Conservation (phyloP, 2,888 invertebrate species). For the Pyrrhia umbra region DNA sequence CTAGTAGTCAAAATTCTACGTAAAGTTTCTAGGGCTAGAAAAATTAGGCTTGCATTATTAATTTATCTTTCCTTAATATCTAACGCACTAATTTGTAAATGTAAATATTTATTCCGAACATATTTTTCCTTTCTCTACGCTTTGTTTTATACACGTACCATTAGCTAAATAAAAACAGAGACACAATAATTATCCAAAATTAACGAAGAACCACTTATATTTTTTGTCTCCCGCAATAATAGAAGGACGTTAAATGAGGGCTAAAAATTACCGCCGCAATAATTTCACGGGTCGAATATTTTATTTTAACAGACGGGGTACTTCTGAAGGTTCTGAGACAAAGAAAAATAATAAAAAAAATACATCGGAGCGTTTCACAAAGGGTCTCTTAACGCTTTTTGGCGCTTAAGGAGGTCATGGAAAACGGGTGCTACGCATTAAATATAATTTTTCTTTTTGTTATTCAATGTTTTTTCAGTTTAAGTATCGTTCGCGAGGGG, state of each 20-base stretch:
- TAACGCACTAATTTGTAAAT: constrained; percentile 14
- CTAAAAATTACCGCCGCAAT: constrained; percentile 82
- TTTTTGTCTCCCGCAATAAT: constrained; percentile 70
- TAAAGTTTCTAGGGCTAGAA: too few relatives aligned
- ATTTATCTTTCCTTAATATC: too few relatives aligned
- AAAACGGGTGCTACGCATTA: constrained; percentile 76
- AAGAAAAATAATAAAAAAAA: constrained; percentile 82
- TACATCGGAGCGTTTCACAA: constrained; percentile 78
- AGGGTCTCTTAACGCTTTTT: constrained; percentile 79
- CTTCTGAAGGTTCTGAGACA: constrained; percentile 75
- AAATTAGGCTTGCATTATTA: too few relatives aligned
- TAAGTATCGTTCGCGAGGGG: constrained; percentile 46
- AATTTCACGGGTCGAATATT: constrained; percentile 84
- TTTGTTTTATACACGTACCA: constrained; percentile 42
- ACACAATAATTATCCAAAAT: constrained; percentile 71
- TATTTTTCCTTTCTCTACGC: constrained; percentile 3
- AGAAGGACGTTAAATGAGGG: constrained; percentile 78
- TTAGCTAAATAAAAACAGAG: constrained; percentile 59
- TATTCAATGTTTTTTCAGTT: constrained; percentile 59
- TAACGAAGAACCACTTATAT: constrained; percentile 66
- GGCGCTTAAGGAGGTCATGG: constrained; percentile 70
- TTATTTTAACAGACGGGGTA: constrained; percentile 77
- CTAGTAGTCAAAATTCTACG: too few relatives aligned
- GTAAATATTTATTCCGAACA: constrained; percentile 18
- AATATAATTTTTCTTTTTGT: constrained; percentile 77